Conservation (phyloP, 2,888 invertebrate genomes). For the Dynastes tityus region DNA sequence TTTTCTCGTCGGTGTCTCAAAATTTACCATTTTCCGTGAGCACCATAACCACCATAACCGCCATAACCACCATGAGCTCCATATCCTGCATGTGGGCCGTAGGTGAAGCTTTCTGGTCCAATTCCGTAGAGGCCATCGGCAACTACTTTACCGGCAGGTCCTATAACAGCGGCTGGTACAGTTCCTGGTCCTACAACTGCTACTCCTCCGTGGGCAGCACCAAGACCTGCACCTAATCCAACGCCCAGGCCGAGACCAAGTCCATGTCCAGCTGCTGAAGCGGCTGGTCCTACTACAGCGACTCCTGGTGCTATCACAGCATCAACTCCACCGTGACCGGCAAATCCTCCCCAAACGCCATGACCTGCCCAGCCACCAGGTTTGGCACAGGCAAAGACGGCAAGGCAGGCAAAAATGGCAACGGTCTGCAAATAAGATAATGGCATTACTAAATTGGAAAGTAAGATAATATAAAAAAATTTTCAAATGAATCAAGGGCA, state of each 20-base stretch:
- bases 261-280: conserved; percentile 48
- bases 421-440: conserved; percentile 54
- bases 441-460: not conserved
- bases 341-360: conserved; percentile 52
- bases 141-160: conserved; percentile 61
- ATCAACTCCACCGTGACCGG: conserved; percentile 50
- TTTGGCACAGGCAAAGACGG: conserved; percentile 56
- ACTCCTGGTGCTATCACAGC: conserved; percentile 54
- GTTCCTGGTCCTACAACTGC: conserved; percentile 62
- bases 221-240: conserved; percentile 49
- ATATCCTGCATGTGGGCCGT: conserved; percentile 41
- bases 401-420: conserved; percentile 57
- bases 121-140: conserved; percentile 62
- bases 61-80: conserved; percentile 27
- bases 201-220: conserved; percentile 63
- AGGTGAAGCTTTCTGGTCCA: conserved; percentile 50
- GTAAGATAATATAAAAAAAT: not conserved
- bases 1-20: not conserved
- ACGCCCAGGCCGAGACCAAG: conserved; percentile 49
- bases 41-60: conserved; percentile 43
- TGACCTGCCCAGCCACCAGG: conserved; percentile 55
- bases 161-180: conserved; percentile 61
- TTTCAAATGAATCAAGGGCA: not conserved
- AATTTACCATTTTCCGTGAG: conserved; percentile 57
- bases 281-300: conserved; percentile 53